Base-by-base conservation (phyloP, 2,797 vertebrate genomes). In the Microchirus variegatus region DNA sequence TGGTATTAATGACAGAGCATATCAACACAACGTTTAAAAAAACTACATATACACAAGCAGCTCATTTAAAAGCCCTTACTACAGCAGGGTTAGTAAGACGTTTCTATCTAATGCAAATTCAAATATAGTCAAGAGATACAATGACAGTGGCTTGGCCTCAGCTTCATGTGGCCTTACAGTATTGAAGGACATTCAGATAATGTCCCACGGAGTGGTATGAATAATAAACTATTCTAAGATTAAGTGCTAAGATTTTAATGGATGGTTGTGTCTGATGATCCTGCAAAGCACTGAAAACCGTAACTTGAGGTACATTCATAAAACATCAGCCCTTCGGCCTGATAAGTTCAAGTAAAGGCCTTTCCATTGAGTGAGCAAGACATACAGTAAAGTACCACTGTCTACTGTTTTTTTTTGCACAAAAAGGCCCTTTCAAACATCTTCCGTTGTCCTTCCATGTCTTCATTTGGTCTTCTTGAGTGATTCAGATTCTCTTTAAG, bases 391-490 rank as follows among this genome's bases (percentile, higher is more conserved):
- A 58, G 59, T 54, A 67, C 70, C 75, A 60, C 15, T 53, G 53
- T 63, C 71, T 57, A 47, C 68, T 63, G n/a, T 63, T 73, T 69
- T 78, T 22, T 22, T 22, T 49, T 3, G 18, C 60, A 60, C 35
- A 1, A 53, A 71, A 81, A 73, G 19, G 77, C 59, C 52, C 58
- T 67, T 78, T 69, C 45, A 71, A 52, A 59, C 46, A 26, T 80
- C 78, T 68, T 76, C 46, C 58, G 72, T 53, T 44, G 53, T 80
- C 60, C 53, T 72, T 85, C 57, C 43, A 17, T 74, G 59, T 81
- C 76, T 87, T 91, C 81, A 80, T 94, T 94, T 94, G 93, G 92
- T 94, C 92, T 91, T 92, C 82, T 90, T 85, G 74, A 89, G 67
- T 87, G 76, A 88, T 84, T 89, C 76, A 62, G 76, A 84, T 84